Evolutionary conservation across 2,797 vertebrate genomes (phyloP), one percentile per base, ranked within the genome.

Genomic region (Odontamblyopus lacepedii): DNA sequence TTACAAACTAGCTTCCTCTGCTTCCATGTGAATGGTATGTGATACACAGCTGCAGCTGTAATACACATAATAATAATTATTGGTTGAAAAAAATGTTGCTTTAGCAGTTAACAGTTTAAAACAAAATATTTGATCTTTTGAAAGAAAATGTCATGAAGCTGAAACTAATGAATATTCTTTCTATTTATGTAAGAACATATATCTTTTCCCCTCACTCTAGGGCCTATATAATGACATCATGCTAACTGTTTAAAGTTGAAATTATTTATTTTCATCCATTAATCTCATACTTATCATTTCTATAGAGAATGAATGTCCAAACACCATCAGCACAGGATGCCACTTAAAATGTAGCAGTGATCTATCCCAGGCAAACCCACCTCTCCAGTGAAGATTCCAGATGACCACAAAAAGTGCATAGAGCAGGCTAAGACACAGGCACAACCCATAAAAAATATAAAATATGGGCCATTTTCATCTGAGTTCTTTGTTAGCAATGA

Each of bases 311-410:
- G 35, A 82, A 18, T 65, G 72, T 18, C 81, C 76, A 0, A 70
- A 72, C 68, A 82, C 72, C 84, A 82, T 80, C 35, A 86, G 62
- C 55, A 82, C 74, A 0, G 82, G 79, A 5, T 86, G 84, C 84
- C 79, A 84, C 76, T 77, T 82, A 55, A 78, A 78, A 48, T 83
- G 67, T 56, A 72, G 73, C 30, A 9, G 32, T 0, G 77, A 77
- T 0, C 69, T 63, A 0, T 75, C 71, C 84, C 84, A 83, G 57
- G 73, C 61, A 67, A 82, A 73, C 0, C 79, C 78, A 0, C 84
- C 79, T 16, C 19, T 30, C 78, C 84, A 86, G 15, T 8, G 15
- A 0, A 65, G 75, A 53, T 15, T 59, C 82, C 82, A 86, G 68
- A 0, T 50, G 72, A 23, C 65, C 41, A 80, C 76, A 13, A 60